These are phyloP conservation scores for Bradypus variegatus DNA, from an alignment of 2,797 vertebrate species.

Conservation along the genomic window DNA sequence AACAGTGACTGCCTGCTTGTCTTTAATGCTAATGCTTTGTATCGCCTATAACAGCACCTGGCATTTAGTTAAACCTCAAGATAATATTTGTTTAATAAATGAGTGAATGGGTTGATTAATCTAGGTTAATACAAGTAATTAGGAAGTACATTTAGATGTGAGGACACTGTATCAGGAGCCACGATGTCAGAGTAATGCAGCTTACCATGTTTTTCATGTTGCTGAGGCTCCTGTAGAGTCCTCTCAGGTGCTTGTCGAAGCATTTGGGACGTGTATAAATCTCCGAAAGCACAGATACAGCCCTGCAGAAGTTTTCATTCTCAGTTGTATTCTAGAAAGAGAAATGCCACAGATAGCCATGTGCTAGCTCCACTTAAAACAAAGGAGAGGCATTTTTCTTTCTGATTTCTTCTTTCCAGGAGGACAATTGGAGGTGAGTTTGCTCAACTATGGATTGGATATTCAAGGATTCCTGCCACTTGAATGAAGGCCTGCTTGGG, in stretches of 20 bases:
- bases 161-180: background rate
- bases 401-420: background rate
- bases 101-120: no score
- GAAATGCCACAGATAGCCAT: background rate
- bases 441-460: background rate
- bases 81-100: background rate
- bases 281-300: fast-evolving
- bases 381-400: background rate
- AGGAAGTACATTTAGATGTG: background rate
- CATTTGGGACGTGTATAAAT: fast-evolving
- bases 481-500: fast-evolving
- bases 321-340: background rate
- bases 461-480: background rate
- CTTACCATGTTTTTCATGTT: fast-evolving
- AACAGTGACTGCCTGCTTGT: background rate
- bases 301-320: constrained; percentile 55
- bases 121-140: no score
- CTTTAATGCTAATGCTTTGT: background rate
- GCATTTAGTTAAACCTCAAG: background rate
- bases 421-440: background rate
- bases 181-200: fast-evolving
- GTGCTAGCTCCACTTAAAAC: background rate
- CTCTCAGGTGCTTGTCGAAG: fast-evolving
- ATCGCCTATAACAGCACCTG: background rate
- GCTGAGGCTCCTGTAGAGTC: constrained; percentile 46